phyloP scores from a whole-genome alignment of 1,140 invertebrate species.

The Brachionus plicatilis region DNA sequence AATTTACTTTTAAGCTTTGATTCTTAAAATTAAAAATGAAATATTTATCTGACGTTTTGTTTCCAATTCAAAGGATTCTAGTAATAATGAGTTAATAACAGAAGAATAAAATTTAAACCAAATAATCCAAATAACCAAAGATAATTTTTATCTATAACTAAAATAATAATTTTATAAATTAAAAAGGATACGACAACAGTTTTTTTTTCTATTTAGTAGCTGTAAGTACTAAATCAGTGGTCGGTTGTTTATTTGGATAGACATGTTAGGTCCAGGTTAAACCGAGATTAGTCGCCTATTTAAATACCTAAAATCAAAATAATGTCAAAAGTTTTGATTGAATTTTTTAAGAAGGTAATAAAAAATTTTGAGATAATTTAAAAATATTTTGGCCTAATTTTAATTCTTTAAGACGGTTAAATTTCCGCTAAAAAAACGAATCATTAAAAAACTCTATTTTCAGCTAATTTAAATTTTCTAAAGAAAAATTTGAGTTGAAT shows the following conservation, averaged over 20 bases:
- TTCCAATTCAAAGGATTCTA: neutral
- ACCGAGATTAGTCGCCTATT: neutral
- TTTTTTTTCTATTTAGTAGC: neutral
- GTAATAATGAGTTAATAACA: neutral
- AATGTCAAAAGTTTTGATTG: neutral
- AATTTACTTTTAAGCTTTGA: neutral
- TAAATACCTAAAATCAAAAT: neutral
- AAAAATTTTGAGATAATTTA: neutral
- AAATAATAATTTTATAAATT: neutral
- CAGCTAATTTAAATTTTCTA: neutral
- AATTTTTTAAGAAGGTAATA: neutral
- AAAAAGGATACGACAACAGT: neutral
- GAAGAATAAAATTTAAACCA: neutral
- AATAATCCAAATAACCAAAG: neutral
- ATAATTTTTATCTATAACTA: neutral
- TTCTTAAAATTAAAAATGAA: neutral
- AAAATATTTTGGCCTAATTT: neutral
- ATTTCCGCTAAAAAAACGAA: neutral
- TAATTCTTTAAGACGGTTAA: neutral
- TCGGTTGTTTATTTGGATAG: neutral
- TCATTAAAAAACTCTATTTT: neutral
- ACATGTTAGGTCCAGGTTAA: neutral
- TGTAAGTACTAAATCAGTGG: neutral
- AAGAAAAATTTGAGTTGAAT: neutral
- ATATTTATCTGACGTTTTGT: neutral